Base-by-base conservation (phyloP, 92 coral and sea anemone genomes). In the Phenganax stokvisi region DNA sequence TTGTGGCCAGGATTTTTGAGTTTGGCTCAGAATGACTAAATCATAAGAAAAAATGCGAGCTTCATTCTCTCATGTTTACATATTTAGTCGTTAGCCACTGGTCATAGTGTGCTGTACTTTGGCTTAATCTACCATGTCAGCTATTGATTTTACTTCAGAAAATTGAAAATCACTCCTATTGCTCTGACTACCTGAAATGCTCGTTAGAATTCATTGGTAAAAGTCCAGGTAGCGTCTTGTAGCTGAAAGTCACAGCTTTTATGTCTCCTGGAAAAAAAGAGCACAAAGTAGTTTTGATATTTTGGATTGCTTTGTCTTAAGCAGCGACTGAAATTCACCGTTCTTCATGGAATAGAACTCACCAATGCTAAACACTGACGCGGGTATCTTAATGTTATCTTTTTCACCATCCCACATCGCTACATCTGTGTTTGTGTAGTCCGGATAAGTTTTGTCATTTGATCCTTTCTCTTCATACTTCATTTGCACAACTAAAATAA, bases 321-420 rank as follows among this genome's bases (percentile, higher is more conserved):
- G 4, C 13, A 20, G 47, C 51, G 10, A 66, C 51, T 54, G 11
- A 55, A 30, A 37, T 37, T 37, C 47, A 37, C 47, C 47, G 3
- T 54, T 31, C 12, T 55, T 30, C 10, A 54, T 10, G 16, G 16
- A 15, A 8, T 9, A 37, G 28, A 54, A 55, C 85, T 31, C 47
- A 93, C 98, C 94, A 81, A 81, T 88, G 44, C 82, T 87, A 75
- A 96, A 96, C 37, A 92, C 87, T 17, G 99, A 88, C 9, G 91
- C 84, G 9, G 99, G 99, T 20, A 96, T 80, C 53, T 87, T 85
- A 56, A 96, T 90, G 77, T 89, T 71, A 77, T 96, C 99, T 65
- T 90, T 93, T 25, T 97, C 90, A 10, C 90, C 99, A 75, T 96
- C 99, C 99, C 99, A 96, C 17, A 86, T 75, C 67, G 86, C 83